phyloP scores from a whole-genome alignment of 2,797 vertebrate species.

The Mormyrops attenuatus region DNA sequence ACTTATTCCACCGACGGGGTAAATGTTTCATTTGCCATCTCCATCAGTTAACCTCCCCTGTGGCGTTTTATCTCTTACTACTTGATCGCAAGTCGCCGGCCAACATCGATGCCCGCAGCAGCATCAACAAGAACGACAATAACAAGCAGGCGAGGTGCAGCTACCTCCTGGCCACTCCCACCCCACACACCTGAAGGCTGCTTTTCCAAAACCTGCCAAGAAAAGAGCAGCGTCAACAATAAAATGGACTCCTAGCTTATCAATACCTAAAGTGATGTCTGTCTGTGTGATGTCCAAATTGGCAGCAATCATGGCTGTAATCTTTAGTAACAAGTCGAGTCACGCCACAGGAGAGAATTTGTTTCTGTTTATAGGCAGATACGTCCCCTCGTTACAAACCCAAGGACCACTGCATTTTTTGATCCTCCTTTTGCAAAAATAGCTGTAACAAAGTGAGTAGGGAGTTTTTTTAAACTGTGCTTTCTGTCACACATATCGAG shows the following conservation, averaged over 20 bases:
- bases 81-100: neutral
- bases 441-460: neutral
- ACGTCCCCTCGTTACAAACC: neutral
- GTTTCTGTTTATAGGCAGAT: neutral
- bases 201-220: neutral
- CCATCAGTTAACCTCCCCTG: neutral
- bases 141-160: neutral
- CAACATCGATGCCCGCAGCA: neutral
- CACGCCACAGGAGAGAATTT: neutral
- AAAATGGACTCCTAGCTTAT: neutral
- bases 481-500: neutral
- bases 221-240: neutral
- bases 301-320: neutral
- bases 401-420: neutral
- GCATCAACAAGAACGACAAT: neutral
- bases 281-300: slow-evolving; percentile 8
- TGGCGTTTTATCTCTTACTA: neutral
- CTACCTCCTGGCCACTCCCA: neutral
- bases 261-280: neutral
- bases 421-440: neutral
- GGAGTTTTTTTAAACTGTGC: neutral
- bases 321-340: neutral
- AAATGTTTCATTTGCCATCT: slow-evolving; percentile 23
- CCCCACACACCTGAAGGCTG: neutral
- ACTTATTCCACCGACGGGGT: slow-evolving; percentile 27